Percentiles rank a stretch among this genome's conserved stretches.
Evolutionary conservation across 2,888 invertebrate genomes (phyloP).

Genomic region (Ophion ventricosus): DNA sequence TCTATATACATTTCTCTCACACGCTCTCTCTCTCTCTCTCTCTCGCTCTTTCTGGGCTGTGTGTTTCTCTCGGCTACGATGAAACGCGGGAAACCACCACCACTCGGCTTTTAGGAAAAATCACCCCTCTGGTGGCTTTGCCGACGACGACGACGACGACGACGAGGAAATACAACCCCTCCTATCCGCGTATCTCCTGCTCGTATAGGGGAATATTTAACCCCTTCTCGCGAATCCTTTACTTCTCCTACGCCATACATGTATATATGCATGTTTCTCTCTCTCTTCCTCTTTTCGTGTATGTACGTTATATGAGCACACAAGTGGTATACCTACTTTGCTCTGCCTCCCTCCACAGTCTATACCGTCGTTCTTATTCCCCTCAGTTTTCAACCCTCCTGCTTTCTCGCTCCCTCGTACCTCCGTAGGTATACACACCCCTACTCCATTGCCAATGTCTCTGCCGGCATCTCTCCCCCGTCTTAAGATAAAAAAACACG

Average conservation of each 20-base stretch:
- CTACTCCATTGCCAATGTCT: slow-evolving; percentile 59
- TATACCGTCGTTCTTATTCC: slow-evolving; percentile 65
- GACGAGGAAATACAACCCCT: slow-evolving; percentile 62
- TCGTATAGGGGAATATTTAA: slow-evolving; percentile 60
- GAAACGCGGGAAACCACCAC: slow-evolving; percentile 54
- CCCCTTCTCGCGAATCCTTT: slow-evolving; percentile 67
- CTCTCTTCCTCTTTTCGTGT: slow-evolving; percentile 13
- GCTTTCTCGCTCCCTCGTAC: slow-evolving; percentile 6
- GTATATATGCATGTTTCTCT: slow-evolving; percentile 9
- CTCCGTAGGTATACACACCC: slow-evolving; percentile 12
- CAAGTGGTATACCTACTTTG: slow-evolving; percentile 59
- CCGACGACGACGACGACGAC: slow-evolving; percentile 67
- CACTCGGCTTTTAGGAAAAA: slow-evolving; percentile 64
- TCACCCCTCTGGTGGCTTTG: slow-evolving; percentile 65
- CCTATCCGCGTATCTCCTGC: slow-evolving; percentile 53
- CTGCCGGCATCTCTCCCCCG: slow-evolving; percentile 71
- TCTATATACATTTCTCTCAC: slow-evolving; percentile 48
- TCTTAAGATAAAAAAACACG: slow-evolving; percentile 83
- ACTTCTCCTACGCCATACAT: slow-evolving; percentile 60
- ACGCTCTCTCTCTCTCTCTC: slow-evolving; percentile 34
- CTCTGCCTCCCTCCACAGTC: slow-evolving; percentile 66
- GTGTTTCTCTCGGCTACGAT: slow-evolving; percentile 27
- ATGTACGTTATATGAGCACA: background rate
- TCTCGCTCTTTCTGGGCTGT: background rate
- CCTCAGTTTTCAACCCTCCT: slow-evolving; percentile 35